These are phyloP conservation scores for Eupithecia subfuscata DNA, from an alignment of 2,888 invertebrate species.

Conservation along the genomic window DNA sequence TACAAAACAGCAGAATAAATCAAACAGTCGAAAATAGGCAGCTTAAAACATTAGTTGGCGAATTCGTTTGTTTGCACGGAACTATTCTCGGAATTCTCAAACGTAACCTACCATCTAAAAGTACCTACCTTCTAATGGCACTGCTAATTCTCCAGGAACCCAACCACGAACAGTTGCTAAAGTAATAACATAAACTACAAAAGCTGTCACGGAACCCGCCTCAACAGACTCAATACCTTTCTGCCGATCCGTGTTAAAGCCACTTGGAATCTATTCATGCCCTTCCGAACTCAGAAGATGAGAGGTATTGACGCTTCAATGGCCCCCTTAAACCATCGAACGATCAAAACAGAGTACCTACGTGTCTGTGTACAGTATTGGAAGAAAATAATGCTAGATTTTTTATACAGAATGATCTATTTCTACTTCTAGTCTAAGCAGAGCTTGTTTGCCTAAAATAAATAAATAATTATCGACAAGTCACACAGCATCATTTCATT, in stretches of 20 bases:
- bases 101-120: too few relatives aligned
- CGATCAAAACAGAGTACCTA: background rate
- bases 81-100: background rate
- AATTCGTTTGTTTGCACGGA: background rate
- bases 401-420: too few relatives aligned
- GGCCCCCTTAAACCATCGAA: constrained; percentile 12
- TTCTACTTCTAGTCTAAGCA: too few relatives aligned
- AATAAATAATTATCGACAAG: too few relatives aligned
- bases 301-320: constrained; percentile 14
- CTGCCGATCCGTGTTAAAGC: constrained; percentile 15
- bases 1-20: background rate
- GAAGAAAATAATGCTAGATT: background rate
- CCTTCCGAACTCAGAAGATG: constrained; percentile 3
- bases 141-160: background rate
- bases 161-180: background rate
- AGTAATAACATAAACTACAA: background rate
- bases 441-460: too few relatives aligned
- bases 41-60: background rate
- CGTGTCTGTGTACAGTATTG: background rate
- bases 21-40: background rate
- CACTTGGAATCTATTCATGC: constrained; percentile 9
- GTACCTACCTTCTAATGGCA: background rate
- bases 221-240: constrained; percentile 12
- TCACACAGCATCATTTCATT: too few relatives aligned
- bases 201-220: background rate